phyloP scores from a whole-genome alignment of 1,140 invertebrate genomes.

The Heterodera carotae region DNA sequence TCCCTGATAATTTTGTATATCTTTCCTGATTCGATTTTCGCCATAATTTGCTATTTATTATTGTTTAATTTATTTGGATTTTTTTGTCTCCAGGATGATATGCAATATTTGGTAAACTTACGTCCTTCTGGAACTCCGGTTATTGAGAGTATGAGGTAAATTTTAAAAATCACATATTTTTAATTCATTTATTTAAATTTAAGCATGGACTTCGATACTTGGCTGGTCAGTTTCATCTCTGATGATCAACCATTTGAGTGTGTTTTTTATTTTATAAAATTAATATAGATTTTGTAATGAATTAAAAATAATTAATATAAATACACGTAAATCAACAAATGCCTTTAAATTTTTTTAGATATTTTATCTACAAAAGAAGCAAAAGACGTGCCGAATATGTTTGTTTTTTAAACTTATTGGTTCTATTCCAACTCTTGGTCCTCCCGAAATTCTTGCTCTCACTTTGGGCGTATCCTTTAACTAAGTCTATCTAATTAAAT shows the following conservation, averaged over 20 bases:
- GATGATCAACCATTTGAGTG: slow-evolving; percentile 64
- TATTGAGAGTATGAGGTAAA: slow-evolving; percentile 49
- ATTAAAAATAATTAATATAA: slow-evolving; percentile 28
- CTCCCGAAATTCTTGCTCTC: no score
- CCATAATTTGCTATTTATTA: neutral
- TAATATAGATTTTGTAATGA: neutral
- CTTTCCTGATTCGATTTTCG: no score
- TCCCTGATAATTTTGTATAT: no score
- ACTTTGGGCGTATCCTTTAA: no score
- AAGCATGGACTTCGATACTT: slow-evolving; percentile 59
- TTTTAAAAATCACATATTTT: neutral
- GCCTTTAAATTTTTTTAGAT: neutral
- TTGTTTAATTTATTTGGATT: no score
- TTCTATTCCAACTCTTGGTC: slow-evolving; percentile 57
- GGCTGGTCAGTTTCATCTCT: slow-evolving; percentile 62
- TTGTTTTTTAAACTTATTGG: slow-evolving; percentile 36
- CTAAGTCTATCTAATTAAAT: neutral
- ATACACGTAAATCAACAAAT: neutral
- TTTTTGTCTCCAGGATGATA: no score
- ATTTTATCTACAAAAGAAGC: slow-evolving; percentile 51
- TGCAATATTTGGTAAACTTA: slow-evolving; percentile 65
- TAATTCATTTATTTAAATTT: neutral
- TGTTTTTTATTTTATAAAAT: slow-evolving; percentile 12
- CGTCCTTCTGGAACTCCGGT: slow-evolving; percentile 52
- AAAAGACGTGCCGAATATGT: slow-evolving; percentile 57